Evolutionary conservation across 1,140 invertebrate genomes (phyloP), one percentile per base, ranked within the genome.

Genomic region (Camponotus vicinus): DNA sequence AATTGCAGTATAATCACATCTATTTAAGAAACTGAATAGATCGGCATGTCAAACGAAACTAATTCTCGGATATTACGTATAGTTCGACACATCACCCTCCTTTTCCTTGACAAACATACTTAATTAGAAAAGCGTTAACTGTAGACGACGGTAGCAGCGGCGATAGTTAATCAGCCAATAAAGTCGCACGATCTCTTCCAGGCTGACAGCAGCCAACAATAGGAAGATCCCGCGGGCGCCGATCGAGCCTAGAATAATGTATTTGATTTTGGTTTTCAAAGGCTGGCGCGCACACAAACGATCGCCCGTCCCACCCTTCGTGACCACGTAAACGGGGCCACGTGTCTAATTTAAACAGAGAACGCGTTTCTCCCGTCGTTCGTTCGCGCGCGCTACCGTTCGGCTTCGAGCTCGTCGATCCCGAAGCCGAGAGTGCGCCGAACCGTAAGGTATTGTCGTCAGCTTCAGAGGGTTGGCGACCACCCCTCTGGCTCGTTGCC

Each of bases 201-300:
- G 86, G 61, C 86, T 90, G 80, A 90, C 85, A 89, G 90, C 85
- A 64, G 9, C 34, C 37, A 59, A 91, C 89, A 91, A 91, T 91
- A 70, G 85, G 80, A 87, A 52, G 89, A 82, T 88, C 77, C 86
- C 76, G 89, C 73, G 80, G 75, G 85, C 49, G 79, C 57, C 78
- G 87, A 80, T 75, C 69, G 85, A 87, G 66, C 61, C 90, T 66
- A 49, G 52, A 91, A 92, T 93, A 93, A 94, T 94, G 93, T 94
- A 93, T 93, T 94, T 94, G 93, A 94, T 94, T 94, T 94, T 87
- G 93, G 91, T 94, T 94, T 94, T 94, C 90, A 93, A 94, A 94
- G 93, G 91, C 91, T 89, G 85, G 70, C 71, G 66, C 40, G 59
- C 71, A 71, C 69, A 71, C 70, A 64, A 52, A 73, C 64, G 77